Conservation (phyloP, 2,797 vertebrate species). For the Hirundo rustica region DNA sequence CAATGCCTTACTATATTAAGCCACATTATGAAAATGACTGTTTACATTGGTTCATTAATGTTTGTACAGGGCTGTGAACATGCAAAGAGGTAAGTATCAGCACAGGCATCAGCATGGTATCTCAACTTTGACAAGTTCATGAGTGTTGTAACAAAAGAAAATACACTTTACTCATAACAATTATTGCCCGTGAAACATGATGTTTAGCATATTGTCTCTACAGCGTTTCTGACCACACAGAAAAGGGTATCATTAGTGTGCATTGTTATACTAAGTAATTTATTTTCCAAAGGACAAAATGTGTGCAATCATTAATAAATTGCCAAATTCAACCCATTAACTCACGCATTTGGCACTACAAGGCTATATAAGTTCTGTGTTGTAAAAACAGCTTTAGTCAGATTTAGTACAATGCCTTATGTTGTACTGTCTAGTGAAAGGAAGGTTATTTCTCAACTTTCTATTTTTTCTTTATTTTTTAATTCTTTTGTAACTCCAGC, state of each 20-base stretch:
- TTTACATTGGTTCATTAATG: constrained; percentile 10
- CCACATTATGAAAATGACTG: constrained; percentile 26
- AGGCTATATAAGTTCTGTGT: background rate
- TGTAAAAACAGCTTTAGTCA: background rate
- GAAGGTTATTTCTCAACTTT: background rate
- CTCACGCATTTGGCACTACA: background rate
- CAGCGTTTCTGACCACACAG: background rate
- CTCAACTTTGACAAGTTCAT: background rate
- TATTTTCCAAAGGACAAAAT: background rate
- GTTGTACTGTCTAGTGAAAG: background rate
- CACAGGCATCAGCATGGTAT: background rate
- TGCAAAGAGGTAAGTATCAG: background rate
- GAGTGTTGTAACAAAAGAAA: background rate
- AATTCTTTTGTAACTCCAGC: background rate
- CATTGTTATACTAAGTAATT: background rate
- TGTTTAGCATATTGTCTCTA: background rate
- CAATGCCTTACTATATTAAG: background rate
- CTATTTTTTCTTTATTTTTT: background rate
- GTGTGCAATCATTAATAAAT: background rate
- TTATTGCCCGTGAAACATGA: background rate
- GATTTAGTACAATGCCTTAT: background rate
- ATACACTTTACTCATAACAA: background rate
- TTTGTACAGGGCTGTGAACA: background rate
- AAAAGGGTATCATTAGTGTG: background rate
- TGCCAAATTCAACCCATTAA: background rate